A percentile compares a stretch with the other conserved stretches of the same genome.
Conservation (phyloP, 2,888 invertebrate genomes). For the Hybos culiciformis region DNA sequence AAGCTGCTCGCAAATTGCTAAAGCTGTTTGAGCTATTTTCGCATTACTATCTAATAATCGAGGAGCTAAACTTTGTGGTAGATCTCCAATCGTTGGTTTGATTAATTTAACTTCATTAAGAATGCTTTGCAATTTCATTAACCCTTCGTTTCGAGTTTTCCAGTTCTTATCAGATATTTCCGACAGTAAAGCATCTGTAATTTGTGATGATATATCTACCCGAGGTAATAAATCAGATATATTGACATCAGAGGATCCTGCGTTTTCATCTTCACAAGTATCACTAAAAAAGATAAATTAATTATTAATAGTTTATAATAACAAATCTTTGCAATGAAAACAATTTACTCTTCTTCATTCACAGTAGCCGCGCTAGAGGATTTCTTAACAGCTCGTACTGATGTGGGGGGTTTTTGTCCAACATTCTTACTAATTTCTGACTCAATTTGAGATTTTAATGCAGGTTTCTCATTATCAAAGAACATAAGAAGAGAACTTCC, state of each 20-base stretch:
- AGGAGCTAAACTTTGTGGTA: conserved; percentile 63
- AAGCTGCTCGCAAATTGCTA: conserved; percentile 69
- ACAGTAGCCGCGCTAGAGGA: conserved; percentile 14
- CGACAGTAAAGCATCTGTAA: conserved; percentile 64
- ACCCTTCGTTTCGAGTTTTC: conserved; percentile 52
- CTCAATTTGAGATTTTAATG: conserved; percentile 69
- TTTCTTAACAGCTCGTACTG: conserved; percentile 45
- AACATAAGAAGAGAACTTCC: conserved; percentile 58
- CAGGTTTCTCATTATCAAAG: conserved; percentile 78
- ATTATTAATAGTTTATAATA: conserved; percentile 20
- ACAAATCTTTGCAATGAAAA: conserved; percentile 28
- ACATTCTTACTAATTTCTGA: conserved; percentile 71
- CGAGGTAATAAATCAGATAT: conserved; percentile 61
- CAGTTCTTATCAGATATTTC: conserved; percentile 85
- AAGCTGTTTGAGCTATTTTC: conserved; percentile 71
- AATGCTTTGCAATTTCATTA: conserved; percentile 34
- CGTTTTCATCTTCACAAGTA: conserved; percentile 13
- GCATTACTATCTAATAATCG: conserved; percentile 83
- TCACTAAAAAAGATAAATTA: background rate
- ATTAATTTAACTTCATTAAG: conserved; percentile 59
- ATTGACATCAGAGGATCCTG: conserved; percentile 27
- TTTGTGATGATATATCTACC: conserved; percentile 66
- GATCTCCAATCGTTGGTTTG: conserved; percentile 68
- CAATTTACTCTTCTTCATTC: conserved; percentile 13
- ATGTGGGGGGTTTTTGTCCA: conserved; percentile 62